Conservation (phyloP, 2,113 vertebrate genomes). For the Marmota flaviventris region DNA sequence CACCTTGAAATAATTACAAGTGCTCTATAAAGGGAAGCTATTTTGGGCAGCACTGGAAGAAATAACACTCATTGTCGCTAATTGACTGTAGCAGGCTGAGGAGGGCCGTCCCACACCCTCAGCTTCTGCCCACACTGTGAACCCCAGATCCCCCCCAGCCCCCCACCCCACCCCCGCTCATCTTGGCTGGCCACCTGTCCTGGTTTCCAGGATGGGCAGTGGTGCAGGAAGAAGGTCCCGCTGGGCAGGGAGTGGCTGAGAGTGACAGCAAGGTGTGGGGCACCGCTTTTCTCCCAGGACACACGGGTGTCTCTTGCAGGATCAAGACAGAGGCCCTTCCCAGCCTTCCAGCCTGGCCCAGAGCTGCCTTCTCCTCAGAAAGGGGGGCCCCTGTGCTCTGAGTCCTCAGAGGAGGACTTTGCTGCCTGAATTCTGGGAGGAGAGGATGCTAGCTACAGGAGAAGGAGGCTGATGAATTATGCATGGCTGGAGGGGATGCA, state of each 20-base stretch:
- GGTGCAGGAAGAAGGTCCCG: rapidly evolving
- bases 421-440: background rate
- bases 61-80: background rate
- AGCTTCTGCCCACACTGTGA: background rate
- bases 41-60: constrained; percentile 48
- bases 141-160: background rate
- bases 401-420: background rate
- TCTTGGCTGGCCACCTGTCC: background rate
- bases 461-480: constrained; percentile 83
- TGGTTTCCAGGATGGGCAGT: background rate
- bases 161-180: background rate
- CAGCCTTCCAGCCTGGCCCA: background rate
- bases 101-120: background rate
- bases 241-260: background rate
- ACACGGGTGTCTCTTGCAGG: background rate
- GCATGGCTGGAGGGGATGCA: constrained; percentile 78
- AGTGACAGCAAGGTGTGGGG: background rate
- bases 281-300: rapidly evolving
- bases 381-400: background rate
- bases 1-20: constrained; percentile 18
- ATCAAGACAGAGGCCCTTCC: background rate
- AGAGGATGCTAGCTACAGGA: constrained; percentile 40
- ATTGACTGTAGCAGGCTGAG: background rate
- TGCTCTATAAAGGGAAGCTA: background rate
- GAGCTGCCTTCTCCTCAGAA: background rate